Percentiles rank a stretch among this genome's conserved stretches.
phyloP scores from a whole-genome alignment of 1,140 invertebrate species.

The Drosophila novamexicana region DNA sequence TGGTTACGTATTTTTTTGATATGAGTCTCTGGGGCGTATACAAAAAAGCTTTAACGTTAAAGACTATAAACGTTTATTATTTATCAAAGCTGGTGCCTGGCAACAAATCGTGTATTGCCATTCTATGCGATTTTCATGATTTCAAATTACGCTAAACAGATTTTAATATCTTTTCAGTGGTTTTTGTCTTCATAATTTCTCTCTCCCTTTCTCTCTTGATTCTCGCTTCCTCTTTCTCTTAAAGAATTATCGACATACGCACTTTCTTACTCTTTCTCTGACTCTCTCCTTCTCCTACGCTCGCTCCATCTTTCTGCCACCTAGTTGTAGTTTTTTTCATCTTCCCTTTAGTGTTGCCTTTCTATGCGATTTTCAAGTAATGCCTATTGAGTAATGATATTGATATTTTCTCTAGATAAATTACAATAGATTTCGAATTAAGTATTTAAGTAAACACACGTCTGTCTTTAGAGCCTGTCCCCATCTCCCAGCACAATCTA shows the following conservation, averaged over 20 bases:
- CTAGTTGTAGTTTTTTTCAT: too few relatives aligned
- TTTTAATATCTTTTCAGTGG: too few relatives aligned
- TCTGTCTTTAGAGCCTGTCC: not conserved
- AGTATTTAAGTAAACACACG: constrained; percentile 1
- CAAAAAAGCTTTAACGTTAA: too few relatives aligned
- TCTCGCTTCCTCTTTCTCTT: not conserved
- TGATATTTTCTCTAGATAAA: not conserved
- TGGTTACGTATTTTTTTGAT: not conserved
- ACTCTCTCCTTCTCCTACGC: not conserved
- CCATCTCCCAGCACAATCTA: not conserved
- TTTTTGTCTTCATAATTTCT: not conserved
- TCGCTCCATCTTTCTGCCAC: not conserved
- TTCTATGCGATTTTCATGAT: not conserved
- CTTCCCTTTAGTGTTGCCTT: not conserved
- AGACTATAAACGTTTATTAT: not conserved
- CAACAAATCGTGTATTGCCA: not conserved
- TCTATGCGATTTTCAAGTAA: not conserved
- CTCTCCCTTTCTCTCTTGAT: not conserved
- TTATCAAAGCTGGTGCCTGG: not conserved
- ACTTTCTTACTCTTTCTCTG: not conserved
- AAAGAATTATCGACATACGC: too few relatives aligned
- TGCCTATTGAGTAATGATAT: not conserved
- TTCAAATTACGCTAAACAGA: not conserved
- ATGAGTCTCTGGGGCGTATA: not conserved
- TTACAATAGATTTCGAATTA: too few relatives aligned